A percentile compares a stretch with the other conserved stretches of the same genome.
Evolutionary conservation across 2,113 vertebrate genomes (phyloP).

Genomic region (Neoarius graeffei): DNA sequence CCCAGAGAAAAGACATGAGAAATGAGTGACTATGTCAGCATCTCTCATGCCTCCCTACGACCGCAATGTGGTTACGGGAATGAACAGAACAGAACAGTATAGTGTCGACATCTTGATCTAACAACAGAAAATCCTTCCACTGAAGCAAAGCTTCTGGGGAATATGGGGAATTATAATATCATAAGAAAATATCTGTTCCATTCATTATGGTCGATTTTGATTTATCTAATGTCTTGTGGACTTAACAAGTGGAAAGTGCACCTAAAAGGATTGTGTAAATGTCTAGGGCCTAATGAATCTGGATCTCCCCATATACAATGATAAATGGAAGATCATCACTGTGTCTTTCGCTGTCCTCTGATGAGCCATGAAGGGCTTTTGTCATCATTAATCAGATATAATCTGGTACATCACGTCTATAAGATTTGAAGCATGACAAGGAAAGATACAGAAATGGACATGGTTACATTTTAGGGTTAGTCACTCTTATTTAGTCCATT

Average conservation of each 20-base stretch:
- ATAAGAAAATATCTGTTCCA: not conserved
- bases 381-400: conserved; percentile 1
- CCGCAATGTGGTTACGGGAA: too few relatives aligned
- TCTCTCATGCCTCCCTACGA: too few relatives aligned
- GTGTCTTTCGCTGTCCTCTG: not conserved
- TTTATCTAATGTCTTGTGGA: not conserved
- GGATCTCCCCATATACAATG: not conserved
- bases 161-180: not conserved
- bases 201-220: not conserved
- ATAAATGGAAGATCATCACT: not conserved
- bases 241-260: not conserved
- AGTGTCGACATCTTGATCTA: not conserved
- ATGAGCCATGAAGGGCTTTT: conserved; percentile 6
- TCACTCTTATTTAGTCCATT: not conserved
- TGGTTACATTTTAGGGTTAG: not conserved
- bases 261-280: not conserved
- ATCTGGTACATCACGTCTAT: conserved; percentile 9
- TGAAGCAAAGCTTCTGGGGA: not conserved
- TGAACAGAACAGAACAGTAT: not conserved
- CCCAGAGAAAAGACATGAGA: too few relatives aligned
- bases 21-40: too few relatives aligned
- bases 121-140: not conserved
- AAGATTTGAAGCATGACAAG: not conserved
- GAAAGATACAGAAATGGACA: not conserved
- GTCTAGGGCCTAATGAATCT: conserved; percentile 2